Evolutionary conservation across 2,113 vertebrate species (phyloP).

Genomic region (Terrapene triunguis): DNA sequence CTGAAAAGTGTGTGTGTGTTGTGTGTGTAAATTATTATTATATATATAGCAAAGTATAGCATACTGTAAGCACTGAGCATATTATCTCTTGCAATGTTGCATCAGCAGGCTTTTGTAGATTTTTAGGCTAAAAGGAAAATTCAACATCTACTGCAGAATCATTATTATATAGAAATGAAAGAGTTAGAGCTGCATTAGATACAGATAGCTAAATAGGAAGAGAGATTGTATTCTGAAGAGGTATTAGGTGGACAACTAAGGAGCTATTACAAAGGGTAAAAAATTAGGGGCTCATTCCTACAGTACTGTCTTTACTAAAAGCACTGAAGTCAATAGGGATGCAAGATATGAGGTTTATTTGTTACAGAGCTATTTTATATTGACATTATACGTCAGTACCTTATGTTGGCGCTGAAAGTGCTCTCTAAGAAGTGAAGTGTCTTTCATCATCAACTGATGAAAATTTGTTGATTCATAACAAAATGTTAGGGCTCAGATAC

Average conservation of each 20-base stretch:
- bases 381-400: fast-evolving
- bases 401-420: background rate
- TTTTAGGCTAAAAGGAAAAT: background rate
- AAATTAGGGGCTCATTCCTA: background rate
- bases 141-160: fast-evolving
- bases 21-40: slow-evolving; percentile 44
- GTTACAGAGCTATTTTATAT: background rate
- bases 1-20: background rate
- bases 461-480: fast-evolving
- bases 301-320: fast-evolving
- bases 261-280: background rate
- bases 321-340: background rate
- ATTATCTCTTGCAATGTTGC: background rate
- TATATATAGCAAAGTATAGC: background rate
- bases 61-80: background rate
- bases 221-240: slow-evolving; percentile 28
- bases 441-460: background rate
- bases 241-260: background rate
- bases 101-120: slow-evolving; percentile 5
- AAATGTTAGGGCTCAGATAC: background rate
- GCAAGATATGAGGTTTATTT: fast-evolving
- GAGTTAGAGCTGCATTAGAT: background rate
- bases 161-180: background rate
- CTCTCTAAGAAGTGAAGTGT: fast-evolving
- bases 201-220: fast-evolving